Percentiles rank a stretch among this genome's conserved stretches.
Conservation (phyloP, 2,888 invertebrate species). For the Tenthredo livida region DNA sequence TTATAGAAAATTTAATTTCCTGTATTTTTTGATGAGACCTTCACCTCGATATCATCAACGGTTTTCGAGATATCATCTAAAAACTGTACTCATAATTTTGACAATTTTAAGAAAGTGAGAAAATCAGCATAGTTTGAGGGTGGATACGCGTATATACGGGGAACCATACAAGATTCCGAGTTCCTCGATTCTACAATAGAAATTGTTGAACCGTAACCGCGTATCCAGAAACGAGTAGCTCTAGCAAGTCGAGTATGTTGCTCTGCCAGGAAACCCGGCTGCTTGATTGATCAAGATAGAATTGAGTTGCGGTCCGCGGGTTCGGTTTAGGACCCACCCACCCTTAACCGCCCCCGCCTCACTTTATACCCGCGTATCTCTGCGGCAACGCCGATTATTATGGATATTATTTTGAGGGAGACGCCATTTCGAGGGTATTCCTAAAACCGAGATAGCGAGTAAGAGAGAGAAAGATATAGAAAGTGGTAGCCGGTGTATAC, state of each 20-base stretch:
- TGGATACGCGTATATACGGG: too few relatives aligned
- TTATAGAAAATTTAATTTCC: not conserved
- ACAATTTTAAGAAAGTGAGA: too few relatives aligned
- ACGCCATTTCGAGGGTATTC: slow-evolving; percentile 41
- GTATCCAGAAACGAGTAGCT: not conserved
- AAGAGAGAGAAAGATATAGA: not conserved
- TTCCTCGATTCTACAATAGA: not conserved
- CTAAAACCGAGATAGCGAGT: slow-evolving; percentile 5
- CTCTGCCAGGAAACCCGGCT: slow-evolving; percentile 31
- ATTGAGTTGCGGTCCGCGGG: slow-evolving; percentile 60
- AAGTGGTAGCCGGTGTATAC: too few relatives aligned
- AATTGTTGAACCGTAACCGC: not conserved
- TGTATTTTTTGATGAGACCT: not conserved
- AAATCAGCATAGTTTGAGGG: not conserved
- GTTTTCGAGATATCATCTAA: not conserved
- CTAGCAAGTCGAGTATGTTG: not conserved
- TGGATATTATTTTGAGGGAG: slow-evolving; percentile 52
- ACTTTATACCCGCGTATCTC: slow-evolving; percentile 39
- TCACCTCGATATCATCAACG: not conserved
- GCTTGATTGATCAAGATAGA: slow-evolving; percentile 63
- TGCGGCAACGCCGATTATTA: slow-evolving; percentile 49
- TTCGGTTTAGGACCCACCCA: slow-evolving; percentile 41
- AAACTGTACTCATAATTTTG: not conserved
- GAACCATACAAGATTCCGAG: too few relatives aligned
- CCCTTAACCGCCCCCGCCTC: slow-evolving; percentile 54